Conservation (phyloP, 2,797 vertebrate species). For the Oophaga sylvatica region DNA sequence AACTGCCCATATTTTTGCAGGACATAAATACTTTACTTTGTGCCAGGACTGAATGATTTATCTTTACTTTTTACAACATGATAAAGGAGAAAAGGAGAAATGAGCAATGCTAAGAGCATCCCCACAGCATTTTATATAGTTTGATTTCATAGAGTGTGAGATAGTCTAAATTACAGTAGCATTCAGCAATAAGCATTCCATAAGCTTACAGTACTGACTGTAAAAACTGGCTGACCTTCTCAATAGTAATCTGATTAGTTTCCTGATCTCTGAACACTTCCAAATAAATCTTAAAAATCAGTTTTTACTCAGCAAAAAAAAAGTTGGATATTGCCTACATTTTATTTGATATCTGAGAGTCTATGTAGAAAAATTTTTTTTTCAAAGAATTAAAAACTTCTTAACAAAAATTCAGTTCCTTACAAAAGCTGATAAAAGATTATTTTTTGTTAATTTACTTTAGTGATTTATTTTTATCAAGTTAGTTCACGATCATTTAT, state of each 20-base stretch:
- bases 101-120: background rate
- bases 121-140: background rate
- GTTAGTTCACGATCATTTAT: background rate
- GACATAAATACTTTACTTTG: background rate
- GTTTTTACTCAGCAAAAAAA: background rate
- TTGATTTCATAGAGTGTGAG: slow-evolving; percentile 13
- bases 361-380: background rate
- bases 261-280: background rate
- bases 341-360: background rate
- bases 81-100: background rate
- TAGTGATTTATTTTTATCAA: background rate
- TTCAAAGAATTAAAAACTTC: background rate
- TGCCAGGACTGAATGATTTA: slow-evolving; percentile 12
- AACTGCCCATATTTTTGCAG: background rate
- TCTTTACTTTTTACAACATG: background rate
- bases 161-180: slow-evolving; percentile 5
- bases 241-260: background rate
- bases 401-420: no score
- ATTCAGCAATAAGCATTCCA: slow-evolving; percentile 10
- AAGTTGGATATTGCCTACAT: background rate
- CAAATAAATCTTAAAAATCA: background rate
- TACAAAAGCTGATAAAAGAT: no score
- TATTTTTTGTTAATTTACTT: no score
- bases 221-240: slow-evolving; percentile 14
- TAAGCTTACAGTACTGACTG: background rate